Evolutionary conservation across 2,113 vertebrate species (phyloP).

Genomic region (Melanotaenia duboulayi): DNA sequence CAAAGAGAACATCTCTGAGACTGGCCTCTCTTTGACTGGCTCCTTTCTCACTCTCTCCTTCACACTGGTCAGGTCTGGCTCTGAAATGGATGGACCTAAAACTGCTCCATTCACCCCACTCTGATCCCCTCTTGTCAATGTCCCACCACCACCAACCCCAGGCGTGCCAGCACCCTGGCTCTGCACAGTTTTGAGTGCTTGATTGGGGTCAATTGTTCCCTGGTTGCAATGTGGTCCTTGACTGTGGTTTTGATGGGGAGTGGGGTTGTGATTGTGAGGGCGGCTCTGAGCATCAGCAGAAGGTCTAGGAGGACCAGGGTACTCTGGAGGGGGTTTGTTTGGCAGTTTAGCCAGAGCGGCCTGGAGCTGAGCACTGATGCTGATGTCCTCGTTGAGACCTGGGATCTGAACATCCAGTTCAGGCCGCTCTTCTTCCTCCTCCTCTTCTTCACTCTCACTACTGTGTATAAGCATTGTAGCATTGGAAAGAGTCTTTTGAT

Average conservation of each 20-base stretch:
- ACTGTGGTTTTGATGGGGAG: conserved; percentile 76
- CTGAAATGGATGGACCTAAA: conserved; percentile 93
- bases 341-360: conserved; percentile 94
- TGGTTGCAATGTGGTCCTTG: conserved; percentile 71
- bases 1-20: conserved; percentile 96
- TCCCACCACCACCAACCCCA: conserved; percentile 63
- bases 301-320: conserved; percentile 90
- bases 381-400: conserved; percentile 88
- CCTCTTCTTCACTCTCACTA: conserved; percentile 92
- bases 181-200: conserved; percentile 77
- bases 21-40: conserved; percentile 94
- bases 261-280: conserved; percentile 77
- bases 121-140: conserved; percentile 88
- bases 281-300: conserved; percentile 85
- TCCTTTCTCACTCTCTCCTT: conserved; percentile 96
- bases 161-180: conserved; percentile 69
- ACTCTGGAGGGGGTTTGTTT: conserved; percentile 95
- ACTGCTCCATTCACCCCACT: conserved; percentile 85
- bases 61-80: conserved; percentile 95
- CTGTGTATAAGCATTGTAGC: conserved; percentile 98
- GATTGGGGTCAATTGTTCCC: conserved; percentile 79
- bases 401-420: conserved; percentile 86
- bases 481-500: conserved; percentile 93
- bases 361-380: conserved; percentile 92
- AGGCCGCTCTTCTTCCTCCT: conserved; percentile 81